Conservation (phyloP, 2,888 invertebrate species). For the Agrotis segetum region DNA sequence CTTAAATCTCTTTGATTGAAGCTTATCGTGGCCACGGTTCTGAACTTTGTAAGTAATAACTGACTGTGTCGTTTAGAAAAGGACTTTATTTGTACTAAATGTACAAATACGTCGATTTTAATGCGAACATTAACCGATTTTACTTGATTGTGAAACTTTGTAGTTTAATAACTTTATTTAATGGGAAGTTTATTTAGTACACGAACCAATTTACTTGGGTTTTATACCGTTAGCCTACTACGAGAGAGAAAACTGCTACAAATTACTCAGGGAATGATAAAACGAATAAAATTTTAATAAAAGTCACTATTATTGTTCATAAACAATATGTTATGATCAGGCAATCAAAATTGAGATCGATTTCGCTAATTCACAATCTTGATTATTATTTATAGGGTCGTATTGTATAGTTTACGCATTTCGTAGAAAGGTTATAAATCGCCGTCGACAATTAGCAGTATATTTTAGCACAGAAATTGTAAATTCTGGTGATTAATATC, state of each 20-base stretch:
- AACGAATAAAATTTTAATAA: conserved; percentile 38
- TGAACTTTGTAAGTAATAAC: not conserved
- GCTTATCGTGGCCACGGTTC: conserved; percentile 9
- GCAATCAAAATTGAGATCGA: conserved; percentile 54
- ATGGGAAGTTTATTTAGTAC: conserved; percentile 62
- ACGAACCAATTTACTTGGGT: conserved; percentile 63
- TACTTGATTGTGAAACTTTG: conserved; percentile 67
- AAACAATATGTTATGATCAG: conserved; percentile 60
- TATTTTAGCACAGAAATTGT: conserved; percentile 57
- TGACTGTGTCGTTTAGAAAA: conserved; percentile 6
- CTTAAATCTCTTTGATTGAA: conserved; percentile 32
- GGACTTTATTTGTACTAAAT: conserved; percentile 25
- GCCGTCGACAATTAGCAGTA: conserved; percentile 55
- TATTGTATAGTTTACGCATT: conserved; percentile 52
- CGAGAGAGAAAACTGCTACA: conserved; percentile 28
- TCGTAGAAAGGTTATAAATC: conserved; percentile 65
- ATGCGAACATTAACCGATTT: conserved; percentile 69
- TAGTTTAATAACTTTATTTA: conserved; percentile 67
- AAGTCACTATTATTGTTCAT: conserved; percentile 45
- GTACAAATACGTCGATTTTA: conserved; percentile 41
- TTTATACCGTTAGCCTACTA: conserved; percentile 60
- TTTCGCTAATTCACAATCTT: conserved; percentile 52
- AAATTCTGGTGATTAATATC: conserved; percentile 62
- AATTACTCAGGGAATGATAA: conserved; percentile 40
- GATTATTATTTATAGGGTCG: conserved; percentile 62